These are phyloP conservation scores for Ibidorhyncha struthersii DNA, from an alignment of 2,113 vertebrate genomes.

Conservation along the genomic window DNA sequence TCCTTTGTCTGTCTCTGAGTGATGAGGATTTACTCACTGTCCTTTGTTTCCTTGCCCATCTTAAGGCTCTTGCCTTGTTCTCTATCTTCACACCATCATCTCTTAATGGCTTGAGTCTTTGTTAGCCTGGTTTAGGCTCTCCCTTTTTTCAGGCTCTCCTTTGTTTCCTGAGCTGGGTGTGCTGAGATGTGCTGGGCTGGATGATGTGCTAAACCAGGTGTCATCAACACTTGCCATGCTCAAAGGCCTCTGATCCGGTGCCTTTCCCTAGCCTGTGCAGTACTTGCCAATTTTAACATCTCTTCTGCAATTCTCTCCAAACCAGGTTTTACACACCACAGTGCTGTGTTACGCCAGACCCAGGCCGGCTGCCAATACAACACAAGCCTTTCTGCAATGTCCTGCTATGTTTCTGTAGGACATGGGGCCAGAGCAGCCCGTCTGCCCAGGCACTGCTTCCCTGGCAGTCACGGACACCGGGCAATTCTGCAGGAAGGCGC, in stretches of 20 bases:
- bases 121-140: background rate
- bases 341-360: background rate
- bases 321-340: background rate
- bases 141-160: background rate
- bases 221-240: background rate
- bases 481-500: background rate
- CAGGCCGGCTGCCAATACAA: rapidly evolving
- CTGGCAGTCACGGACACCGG: background rate
- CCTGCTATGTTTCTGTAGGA: background rate
- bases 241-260: background rate
- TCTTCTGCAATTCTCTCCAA: background rate
- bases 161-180: slow-evolving; percentile 3
- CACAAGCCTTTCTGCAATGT: background rate
- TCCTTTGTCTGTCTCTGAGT: background rate
- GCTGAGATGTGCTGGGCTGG: background rate
- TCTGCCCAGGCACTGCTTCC: background rate
- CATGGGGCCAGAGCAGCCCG: rapidly evolving
- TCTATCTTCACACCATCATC: background rate
- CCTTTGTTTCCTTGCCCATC: background rate
- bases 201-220: slow-evolving; percentile 2
- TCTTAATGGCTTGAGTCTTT: slow-evolving; percentile 2
- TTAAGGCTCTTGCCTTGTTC: background rate
- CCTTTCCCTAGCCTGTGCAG: background rate
- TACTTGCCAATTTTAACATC: background rate
- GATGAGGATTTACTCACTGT: background rate